phyloP scores from a whole-genome alignment of 2,888 invertebrate genomes.

The Platerodrilus igneus region DNA sequence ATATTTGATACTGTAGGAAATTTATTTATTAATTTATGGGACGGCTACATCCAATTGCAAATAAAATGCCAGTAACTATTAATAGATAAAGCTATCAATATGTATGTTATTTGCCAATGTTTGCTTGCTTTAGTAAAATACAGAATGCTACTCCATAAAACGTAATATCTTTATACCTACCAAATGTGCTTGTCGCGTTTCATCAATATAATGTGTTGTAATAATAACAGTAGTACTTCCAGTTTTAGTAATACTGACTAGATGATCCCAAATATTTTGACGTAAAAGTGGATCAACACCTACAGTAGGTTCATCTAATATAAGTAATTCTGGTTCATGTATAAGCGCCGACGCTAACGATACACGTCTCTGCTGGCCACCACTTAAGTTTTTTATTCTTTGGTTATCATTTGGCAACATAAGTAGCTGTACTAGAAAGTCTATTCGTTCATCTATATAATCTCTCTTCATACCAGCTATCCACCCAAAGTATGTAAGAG shows the following conservation, averaged over 20 bases:
- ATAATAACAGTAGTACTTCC: slow-evolving; percentile 77
- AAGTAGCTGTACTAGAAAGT: slow-evolving; percentile 21
- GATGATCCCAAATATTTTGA: slow-evolving; percentile 80
- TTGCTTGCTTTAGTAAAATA: no score
- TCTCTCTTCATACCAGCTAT: slow-evolving; percentile 40
- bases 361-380: slow-evolving; percentile 84
- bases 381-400: slow-evolving; percentile 71
- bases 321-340: slow-evolving; percentile 84
- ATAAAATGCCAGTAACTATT: no score
- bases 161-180: slow-evolving; percentile 61
- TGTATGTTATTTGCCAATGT: no score
- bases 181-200: slow-evolving; percentile 75
- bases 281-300: slow-evolving; percentile 84
- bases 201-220: slow-evolving; percentile 84
- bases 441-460: slow-evolving; percentile 34
- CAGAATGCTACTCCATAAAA: no score
- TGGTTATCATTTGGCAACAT: slow-evolving; percentile 38
- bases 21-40: no score
- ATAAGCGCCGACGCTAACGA: slow-evolving; percentile 84
- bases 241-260: slow-evolving; percentile 71
- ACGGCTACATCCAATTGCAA: no score
- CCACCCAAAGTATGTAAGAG: slow-evolving; percentile 45
- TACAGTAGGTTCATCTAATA: slow-evolving; percentile 92
- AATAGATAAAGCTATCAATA: no score
- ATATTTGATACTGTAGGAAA: no score